Conservation (phyloP, 37 sponge, comb jelly and placozoan species). For the Amphimedon queenslandica region DNA sequence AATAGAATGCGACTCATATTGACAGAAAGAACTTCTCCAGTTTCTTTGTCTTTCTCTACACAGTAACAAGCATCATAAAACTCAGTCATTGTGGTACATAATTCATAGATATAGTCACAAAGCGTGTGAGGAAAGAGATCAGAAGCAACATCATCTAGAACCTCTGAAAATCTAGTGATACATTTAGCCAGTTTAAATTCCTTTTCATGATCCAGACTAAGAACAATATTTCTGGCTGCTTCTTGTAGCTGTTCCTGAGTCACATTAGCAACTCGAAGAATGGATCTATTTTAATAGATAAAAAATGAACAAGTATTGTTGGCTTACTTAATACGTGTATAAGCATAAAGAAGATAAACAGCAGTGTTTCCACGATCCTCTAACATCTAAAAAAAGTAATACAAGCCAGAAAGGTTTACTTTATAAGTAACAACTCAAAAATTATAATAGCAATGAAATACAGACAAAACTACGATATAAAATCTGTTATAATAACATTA, state of each 20-base stretch:
- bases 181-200: conserved; percentile 90
- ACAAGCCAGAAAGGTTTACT: not conserved
- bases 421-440: not conserved
- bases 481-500: not conserved
- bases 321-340: conserved; percentile 74
- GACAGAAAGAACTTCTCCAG: conserved; percentile 75
- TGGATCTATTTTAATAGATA: conserved; percentile 54
- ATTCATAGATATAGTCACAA: conserved; percentile 93
- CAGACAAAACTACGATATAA: not conserved
- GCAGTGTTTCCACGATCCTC: conserved; percentile 97
- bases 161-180: conserved; percentile 87
- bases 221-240: conserved; percentile 45
- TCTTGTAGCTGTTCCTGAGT: conserved; percentile 48
- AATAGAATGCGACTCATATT: conserved; percentile 87
- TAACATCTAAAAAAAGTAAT: conserved; percentile 71
- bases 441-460: not conserved
- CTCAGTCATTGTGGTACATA: conserved; percentile 84
- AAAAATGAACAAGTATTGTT: not conserved
- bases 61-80: conserved; percentile 98
- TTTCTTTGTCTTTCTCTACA: conserved; percentile 81
- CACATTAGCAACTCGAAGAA: conserved; percentile 77
- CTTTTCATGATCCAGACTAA: conserved; percentile 71
- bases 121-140: conserved; percentile 80
- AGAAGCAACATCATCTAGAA: conserved; percentile 46
- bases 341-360: conserved; percentile 93